Conservation (phyloP, 2,797 vertebrate genomes). For the Lindbergichthys nudifrons region DNA sequence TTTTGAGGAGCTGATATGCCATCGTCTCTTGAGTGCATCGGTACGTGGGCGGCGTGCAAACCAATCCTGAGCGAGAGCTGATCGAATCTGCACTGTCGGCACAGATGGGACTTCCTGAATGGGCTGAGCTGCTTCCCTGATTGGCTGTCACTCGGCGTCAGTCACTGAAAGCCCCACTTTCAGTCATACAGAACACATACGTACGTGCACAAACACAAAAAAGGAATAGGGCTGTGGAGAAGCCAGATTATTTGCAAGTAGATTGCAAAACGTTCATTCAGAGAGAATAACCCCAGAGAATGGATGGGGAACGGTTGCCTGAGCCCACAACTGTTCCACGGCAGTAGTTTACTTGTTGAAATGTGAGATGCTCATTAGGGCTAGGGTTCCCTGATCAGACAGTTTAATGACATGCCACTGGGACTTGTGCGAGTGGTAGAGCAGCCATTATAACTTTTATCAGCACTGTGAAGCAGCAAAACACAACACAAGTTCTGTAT, state of each 20-base stretch:
- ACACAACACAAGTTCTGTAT: constrained; percentile 43
- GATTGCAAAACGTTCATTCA: constrained; percentile 70
- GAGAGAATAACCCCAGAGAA: constrained; percentile 63
- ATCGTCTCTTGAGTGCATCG: constrained; percentile 27
- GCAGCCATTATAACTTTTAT: constrained; percentile 68
- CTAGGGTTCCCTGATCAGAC: constrained; percentile 71
- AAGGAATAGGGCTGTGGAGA: constrained; percentile 48
- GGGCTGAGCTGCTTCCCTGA: constrained; percentile 64
- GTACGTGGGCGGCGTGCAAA: constrained; percentile 56
- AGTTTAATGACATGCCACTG: constrained; percentile 78
- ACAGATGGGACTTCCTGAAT: constrained; percentile 70
- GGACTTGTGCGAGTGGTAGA: constrained; percentile 61
- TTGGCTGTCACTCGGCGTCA: constrained; percentile 74
- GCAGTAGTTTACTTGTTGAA: constrained; percentile 76
- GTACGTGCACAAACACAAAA: constrained; percentile 31
- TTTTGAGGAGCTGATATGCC: constrained; percentile 43
- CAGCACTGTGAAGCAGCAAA: constrained; percentile 50
- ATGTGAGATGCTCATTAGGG: constrained; percentile 76
- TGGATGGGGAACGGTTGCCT: constrained; percentile 54
- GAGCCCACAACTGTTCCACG: constrained; percentile 60
- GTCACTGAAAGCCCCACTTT: constrained; percentile 49
- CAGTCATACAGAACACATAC: constrained; percentile 57
- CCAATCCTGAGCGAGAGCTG: constrained; percentile 33
- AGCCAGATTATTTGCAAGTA: constrained; percentile 66
- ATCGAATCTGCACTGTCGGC: constrained; percentile 68